Evolutionary conservation across 2,888 invertebrate species (phyloP), one percentile per base, ranked within the genome.

Genomic region (Parochlus steinenii): DNA sequence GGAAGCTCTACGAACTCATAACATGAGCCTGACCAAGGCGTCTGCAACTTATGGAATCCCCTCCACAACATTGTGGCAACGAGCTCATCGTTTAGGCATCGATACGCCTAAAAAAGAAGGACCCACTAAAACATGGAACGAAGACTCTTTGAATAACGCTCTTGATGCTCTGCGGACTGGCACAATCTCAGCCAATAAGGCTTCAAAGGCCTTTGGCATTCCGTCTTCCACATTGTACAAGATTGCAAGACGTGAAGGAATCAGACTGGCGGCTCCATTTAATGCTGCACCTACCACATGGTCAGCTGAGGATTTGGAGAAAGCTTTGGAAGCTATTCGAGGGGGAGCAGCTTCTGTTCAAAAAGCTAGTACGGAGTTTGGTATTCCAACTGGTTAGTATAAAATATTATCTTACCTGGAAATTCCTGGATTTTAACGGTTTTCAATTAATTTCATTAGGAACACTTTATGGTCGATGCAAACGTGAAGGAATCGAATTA

Each of bases 51-150:
- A 77, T 56, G 85, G 86, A 44, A 87, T 87, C 50, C 87, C 87
- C 34, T 85, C 86, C 37, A 87, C 87, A 33, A 87, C 86, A 10
- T 64, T 87, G 23, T 87, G 87, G 87, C 86, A 87, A 60, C 69
- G 86, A 45, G 87, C 87, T 20, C 86, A 86, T 59, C 68, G 83
- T 37, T 62, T 85, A 50, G 86, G 86, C 45, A 87, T 87, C 54
- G 85, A 85, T 59, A 87, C 86, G 41, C 86, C 86, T 39, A 87
- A 87, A 64, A 83, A 83, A 60, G 86, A 86, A 52, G 83, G 82
- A 26, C 74, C 76, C 8, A 74, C 81, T 34, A 83, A 85, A 59
- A 78, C 82, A 5, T 87, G 87, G 87, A 80, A 79, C 45, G 83
- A 85, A 56, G 78, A 77, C 43, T 82, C 80, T 48, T 61, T 87